Base-by-base conservation (phyloP, 2,797 vertebrate species). In the Sebastes hubbsi region DNA sequence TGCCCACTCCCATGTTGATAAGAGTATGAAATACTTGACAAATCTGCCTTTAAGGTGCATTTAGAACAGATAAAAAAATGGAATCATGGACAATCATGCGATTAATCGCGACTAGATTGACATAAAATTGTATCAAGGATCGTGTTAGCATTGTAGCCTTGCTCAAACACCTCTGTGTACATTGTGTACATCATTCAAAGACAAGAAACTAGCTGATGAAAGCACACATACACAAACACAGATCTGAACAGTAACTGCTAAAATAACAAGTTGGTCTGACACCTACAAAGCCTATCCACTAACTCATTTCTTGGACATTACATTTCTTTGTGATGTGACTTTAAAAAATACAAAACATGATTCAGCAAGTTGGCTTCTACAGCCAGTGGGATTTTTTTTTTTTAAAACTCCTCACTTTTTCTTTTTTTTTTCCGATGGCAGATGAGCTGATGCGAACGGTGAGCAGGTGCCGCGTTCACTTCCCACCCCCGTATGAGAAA, bases 401-500 rank as follows among this genome's bases (percentile, higher is more conserved):
- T 22, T 38, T 13, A 13, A 63, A 32, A 68, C 58, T 14, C 34
- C 34, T 36, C 52, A 5, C 13, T n/a, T 18, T 11, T 56, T 12
- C 32, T 5, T 18, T 8, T n/a, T 36, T 75, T 55, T 72, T 38
- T 65, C 32, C 8, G 56, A 14, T 4, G 58, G 61, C 38, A 60
- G 80, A 86, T 66, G 82, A 83, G 65, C 64, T 52, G 87, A 83
- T 54, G 80, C 67, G 49, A 87, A 77, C 46, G 22, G n/a, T 8
- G 68, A 90, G 83, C 85, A 86, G 87, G 82, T 89, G 86, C 75
- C 18, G 22, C 24, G 72, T 12, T 87, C 65, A 18, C 80, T 29
- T 66, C 83, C 18, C 87, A 27, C 84, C 89, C 88, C 81, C 81
- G 1, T 72, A 58, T 65, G 82, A 87, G 58, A 81, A 89, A 83